Base-by-base conservation (phyloP, 2,797 vertebrate genomes). In the Phoxinus dragarum region DNA sequence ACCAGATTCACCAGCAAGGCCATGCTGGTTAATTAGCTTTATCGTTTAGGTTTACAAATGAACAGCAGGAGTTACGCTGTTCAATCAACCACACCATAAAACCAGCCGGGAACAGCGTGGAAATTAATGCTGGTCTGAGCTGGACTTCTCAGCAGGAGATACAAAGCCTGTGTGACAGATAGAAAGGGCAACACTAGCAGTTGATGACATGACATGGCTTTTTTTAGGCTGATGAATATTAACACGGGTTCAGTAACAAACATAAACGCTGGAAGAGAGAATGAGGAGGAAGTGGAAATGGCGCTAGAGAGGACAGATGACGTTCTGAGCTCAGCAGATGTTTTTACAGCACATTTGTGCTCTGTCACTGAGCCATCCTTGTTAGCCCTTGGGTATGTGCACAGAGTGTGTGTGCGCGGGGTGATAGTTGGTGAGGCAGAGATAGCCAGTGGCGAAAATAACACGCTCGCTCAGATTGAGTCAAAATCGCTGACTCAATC, bases 401-500 rank as follows among this genome's bases (percentile, higher is more conserved):
- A 86, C 89, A 85, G 6, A n/a, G 80, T 88, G 80, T 88, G 87
- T 79, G 89, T 81, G 86, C 5, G 59, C 80, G 16, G 75, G 86
- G 80, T 90, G 89, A 89, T 89, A 91, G 74, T 73, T 61, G 56
- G 78, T 79, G 80, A 80, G 69, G 72, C 49, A 89, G 89, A 85
- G 86, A 86, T 87, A 84, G 88, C 92, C 90, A 59, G 69, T 89
- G 91, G 93, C 89, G 88, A 90, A 89, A 91, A 89, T 87, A 71
- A 86, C 84, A 90, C 88, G 75, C 88, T 76, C 71, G 17, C 79
- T 82, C 66, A 68, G 40, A 84, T n/a, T 23, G 52, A 52, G 84
- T 68, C 71, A 56, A 89, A 92, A 92, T 75, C 87, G 93, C 93
- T 92, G 93, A 95, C 92, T 93, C 69, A 67, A 83, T 92, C 89